Conservation (phyloP, 2,888 invertebrate species). For the Andrena bicolor region DNA sequence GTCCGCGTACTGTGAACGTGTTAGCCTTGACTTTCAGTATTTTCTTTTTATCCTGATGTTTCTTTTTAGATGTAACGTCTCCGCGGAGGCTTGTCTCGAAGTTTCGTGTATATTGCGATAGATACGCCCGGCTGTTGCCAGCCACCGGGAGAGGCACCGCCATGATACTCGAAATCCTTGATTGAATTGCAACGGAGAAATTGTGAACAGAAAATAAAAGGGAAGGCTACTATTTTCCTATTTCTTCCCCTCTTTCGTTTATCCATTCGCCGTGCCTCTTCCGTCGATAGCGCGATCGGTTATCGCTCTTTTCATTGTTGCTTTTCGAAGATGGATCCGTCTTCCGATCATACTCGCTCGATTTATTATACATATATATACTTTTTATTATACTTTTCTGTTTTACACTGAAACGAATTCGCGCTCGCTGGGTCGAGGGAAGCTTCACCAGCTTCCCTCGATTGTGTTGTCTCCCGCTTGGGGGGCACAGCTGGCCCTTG, state of each 20-base stretch:
- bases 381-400: background rate
- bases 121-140: no score
- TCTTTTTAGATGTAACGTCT: conserved; percentile 1
- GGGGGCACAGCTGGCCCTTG: conserved; percentile 4
- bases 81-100: no score
- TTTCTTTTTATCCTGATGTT: background rate
- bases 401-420: no score
- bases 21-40: background rate
- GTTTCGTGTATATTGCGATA: no score
- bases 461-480: background rate
- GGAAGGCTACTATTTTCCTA: no score
- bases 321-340: conserved; percentile 4
- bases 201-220: no score
- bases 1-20: background rate
- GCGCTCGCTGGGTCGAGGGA: background rate
- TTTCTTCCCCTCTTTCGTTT: no score
- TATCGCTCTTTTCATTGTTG: background rate
- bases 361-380: conserved; percentile 28
- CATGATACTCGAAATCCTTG: no score
- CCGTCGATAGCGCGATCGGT: background rate
- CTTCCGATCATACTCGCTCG: background rate
- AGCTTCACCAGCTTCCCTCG: background rate
- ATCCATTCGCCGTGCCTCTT: background rate
- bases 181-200: no score
- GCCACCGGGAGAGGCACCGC: no score